Conservation (phyloP, 2,888 invertebrate genomes). For the Listrodromus nycthemerus region DNA sequence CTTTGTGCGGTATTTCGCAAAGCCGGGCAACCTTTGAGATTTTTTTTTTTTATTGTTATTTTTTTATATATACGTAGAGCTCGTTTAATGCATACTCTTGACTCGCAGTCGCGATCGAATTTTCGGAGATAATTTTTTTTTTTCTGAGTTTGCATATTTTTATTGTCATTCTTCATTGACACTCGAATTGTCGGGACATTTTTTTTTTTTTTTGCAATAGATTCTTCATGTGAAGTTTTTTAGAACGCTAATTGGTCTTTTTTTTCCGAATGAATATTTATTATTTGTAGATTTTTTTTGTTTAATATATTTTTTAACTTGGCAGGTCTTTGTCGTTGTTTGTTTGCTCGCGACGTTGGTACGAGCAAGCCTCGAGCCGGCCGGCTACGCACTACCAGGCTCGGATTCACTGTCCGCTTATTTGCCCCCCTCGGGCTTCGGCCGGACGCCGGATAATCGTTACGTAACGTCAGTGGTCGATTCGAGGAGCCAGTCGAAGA, state of each 20-base stretch:
- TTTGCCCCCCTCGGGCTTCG: conserved; percentile 57
- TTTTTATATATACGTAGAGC: background rate
- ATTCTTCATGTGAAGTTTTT: too few species aligned
- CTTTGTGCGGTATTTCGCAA: background rate
- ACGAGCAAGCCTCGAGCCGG: conserved; percentile 76
- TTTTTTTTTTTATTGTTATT: background rate
- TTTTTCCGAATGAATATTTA: background rate
- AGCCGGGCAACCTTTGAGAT: background rate
- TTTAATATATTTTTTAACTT: conserved; percentile 1
- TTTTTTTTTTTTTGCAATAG: too few species aligned
- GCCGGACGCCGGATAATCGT: conserved; percentile 50
- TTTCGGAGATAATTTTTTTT: too few species aligned
- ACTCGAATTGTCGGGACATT: too few species aligned
- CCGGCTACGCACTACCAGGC: conserved; percentile 75
- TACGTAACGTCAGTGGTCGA: conserved; percentile 45
- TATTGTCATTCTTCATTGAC: background rate
- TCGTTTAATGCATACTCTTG: too few species aligned
- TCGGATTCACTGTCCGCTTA: conserved; percentile 66
- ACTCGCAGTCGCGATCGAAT: too few species aligned
- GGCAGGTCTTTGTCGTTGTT: conserved; percentile 70
- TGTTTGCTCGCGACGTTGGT: conserved; percentile 70
- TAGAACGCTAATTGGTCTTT: too few species aligned
- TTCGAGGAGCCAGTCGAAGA: conserved; percentile 22
- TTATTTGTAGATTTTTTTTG: background rate
- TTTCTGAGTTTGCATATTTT: background rate